phyloP scores from a whole-genome alignment of 2,113 vertebrate genomes.

The Leucopternis melanops region DNA sequence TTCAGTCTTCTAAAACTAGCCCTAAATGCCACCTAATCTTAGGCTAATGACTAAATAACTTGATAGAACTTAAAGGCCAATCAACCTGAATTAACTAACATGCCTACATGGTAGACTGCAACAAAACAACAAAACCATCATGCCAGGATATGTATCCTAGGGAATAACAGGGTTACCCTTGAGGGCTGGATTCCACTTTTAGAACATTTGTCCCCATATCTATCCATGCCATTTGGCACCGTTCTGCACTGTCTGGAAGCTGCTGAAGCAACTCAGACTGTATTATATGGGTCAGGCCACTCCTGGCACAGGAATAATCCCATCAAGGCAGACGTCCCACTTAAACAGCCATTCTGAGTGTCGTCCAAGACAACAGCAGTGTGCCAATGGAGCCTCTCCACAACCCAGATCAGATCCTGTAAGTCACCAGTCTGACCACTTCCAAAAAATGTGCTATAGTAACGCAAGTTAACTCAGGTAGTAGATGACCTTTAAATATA shows the following conservation, averaged over 20 bases:
- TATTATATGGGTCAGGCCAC: neutral
- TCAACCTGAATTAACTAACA: neutral
- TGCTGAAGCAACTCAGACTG: neutral
- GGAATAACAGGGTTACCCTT: neutral
- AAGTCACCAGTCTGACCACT: neutral
- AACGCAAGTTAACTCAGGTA: neutral
- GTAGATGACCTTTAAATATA: neutral
- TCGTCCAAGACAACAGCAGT: neutral
- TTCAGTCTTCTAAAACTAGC: neutral
- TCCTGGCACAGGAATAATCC: neutral
- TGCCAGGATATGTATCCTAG: neutral
- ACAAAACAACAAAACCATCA: neutral
- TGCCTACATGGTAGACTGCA: neutral
- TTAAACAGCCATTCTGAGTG: neutral
- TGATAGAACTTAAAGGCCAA: neutral
- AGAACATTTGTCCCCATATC: neutral
- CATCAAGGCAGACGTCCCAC: neutral
- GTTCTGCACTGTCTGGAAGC: neutral
- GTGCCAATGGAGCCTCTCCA: neutral
- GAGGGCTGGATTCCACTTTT: neutral
- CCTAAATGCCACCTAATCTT: neutral
- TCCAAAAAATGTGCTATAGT: neutral
- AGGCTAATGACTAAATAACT: neutral
- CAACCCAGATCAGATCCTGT: neutral
- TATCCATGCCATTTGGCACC: neutral